phyloP scores from a whole-genome alignment of 2,888 invertebrate genomes.

The Hartigia nigra region DNA sequence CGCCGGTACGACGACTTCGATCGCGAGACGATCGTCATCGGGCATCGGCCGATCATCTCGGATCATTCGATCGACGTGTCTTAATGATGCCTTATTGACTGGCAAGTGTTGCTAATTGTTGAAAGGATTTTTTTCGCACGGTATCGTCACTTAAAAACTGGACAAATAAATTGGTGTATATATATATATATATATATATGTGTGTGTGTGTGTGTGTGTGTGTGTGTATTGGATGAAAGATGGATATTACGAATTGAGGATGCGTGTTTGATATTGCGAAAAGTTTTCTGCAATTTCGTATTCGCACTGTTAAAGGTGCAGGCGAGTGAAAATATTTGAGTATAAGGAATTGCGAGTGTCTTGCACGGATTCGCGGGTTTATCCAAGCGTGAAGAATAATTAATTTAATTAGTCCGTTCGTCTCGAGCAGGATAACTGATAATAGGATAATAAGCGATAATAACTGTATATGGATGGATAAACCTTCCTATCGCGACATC shows the following conservation, averaged over 20 bases:
- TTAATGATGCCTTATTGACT: not conserved
- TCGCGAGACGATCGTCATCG: not conserved
- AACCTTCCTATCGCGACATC: not conserved
- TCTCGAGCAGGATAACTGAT: conserved; percentile 24
- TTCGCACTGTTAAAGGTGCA: not conserved
- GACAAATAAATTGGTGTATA: not conserved
- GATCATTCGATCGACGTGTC: not conserved
- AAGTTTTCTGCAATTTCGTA: not conserved
- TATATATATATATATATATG: too few relatives aligned
- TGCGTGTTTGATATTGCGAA: not conserved
- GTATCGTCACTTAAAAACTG: not conserved
- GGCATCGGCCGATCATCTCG: not conserved
- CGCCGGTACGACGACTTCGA: conserved; percentile 6
- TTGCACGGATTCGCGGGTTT: conserved; percentile 10
- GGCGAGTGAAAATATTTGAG: not conserved
- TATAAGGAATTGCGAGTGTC: not conserved
- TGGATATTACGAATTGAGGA: too few relatives aligned
- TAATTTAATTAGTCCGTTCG: conserved; percentile 55
- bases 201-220: too few relatives aligned
- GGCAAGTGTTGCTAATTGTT: not conserved
- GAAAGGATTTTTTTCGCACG: not conserved
- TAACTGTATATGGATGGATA: conserved; percentile 12
- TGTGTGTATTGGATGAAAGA: too few relatives aligned
- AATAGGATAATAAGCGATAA: conserved; percentile 37
- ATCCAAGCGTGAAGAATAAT: conserved; percentile 51